Conservation (phyloP, 1,140 invertebrate genomes). For the Drosophila ohnishii region DNA sequence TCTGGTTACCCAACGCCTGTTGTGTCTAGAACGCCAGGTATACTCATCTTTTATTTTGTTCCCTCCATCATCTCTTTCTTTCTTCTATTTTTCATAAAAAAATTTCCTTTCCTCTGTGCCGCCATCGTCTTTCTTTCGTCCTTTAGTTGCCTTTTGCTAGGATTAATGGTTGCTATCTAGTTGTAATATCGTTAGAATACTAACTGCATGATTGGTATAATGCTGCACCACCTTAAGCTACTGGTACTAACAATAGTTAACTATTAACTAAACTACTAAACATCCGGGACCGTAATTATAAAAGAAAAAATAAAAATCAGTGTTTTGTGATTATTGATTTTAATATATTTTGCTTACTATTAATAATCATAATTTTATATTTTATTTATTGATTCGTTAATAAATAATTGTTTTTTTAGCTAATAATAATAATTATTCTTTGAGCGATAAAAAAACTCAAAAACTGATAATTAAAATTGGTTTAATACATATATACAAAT, state of each 20-base stretch:
- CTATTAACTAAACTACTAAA: too few species aligned
- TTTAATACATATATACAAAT: too few species aligned
- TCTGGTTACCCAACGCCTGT: constrained; percentile 82
- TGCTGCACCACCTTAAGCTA: not conserved
- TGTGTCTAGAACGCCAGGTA: constrained; percentile 84
- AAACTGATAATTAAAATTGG: too few species aligned
- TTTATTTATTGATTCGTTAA: too few species aligned
- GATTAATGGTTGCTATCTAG: constrained; percentile 17
- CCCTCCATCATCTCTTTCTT: constrained; percentile 44
- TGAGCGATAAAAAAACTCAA: too few species aligned
- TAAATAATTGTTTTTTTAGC: too few species aligned
- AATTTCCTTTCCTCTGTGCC: constrained; percentile 10
- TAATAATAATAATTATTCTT: too few species aligned
- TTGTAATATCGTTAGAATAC: not conserved
- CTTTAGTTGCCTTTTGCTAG: constrained; percentile 12
- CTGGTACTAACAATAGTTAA: not conserved
- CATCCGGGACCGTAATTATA: too few species aligned
- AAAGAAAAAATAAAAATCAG: too few species aligned
- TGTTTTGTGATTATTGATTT: too few species aligned
- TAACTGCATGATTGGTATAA: constrained; percentile 14
- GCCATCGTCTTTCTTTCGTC: constrained; percentile 22
- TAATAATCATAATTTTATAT: too few species aligned
- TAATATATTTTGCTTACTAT: too few species aligned
- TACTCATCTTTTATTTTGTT: constrained; percentile 67
- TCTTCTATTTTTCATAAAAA: constrained; percentile 26